These are phyloP conservation scores for Coregonus suidteri DNA, from an alignment of 2,797 vertebrate genomes.

Conservation along the genomic window DNA sequence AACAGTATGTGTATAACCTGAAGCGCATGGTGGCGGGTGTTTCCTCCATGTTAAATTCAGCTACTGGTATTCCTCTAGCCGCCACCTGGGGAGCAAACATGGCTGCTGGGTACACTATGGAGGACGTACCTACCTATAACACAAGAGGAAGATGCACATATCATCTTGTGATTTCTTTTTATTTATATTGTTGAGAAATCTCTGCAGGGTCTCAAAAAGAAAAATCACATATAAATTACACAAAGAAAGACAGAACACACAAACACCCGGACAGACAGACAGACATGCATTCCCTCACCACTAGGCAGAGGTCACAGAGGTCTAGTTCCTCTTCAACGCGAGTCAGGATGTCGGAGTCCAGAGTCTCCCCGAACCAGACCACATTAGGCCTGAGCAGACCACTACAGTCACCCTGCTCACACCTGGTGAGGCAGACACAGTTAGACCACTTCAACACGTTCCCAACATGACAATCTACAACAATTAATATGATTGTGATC, in stretches of 20 bases:
- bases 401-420: slow-evolving; percentile 79
- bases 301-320: slow-evolving; percentile 91
- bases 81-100: slow-evolving; percentile 96
- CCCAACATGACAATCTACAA: neutral
- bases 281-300: slow-evolving; percentile 72
- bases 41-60: slow-evolving; percentile 90
- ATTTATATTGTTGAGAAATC: neutral
- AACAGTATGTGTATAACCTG: slow-evolving; percentile 70
- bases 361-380: slow-evolving; percentile 94
- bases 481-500: neutral
- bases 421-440: slow-evolving; percentile 72
- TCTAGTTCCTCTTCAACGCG: slow-evolving; percentile 84
- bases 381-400: slow-evolving; percentile 92
- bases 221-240: neutral
- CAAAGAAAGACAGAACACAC: neutral
- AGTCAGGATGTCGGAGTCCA: slow-evolving; percentile 83
- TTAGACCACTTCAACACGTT: neutral
- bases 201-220: neutral
- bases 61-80: slow-evolving; percentile 86
- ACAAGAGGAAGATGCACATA: neutral
- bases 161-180: neutral
- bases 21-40: slow-evolving; percentile 88
- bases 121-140: slow-evolving; percentile 90
- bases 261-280: neutral
- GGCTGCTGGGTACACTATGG: slow-evolving; percentile 92